Evolutionary conservation across 2,113 vertebrate species (phyloP).

Genomic region (Seriola quinqueradiata): DNA sequence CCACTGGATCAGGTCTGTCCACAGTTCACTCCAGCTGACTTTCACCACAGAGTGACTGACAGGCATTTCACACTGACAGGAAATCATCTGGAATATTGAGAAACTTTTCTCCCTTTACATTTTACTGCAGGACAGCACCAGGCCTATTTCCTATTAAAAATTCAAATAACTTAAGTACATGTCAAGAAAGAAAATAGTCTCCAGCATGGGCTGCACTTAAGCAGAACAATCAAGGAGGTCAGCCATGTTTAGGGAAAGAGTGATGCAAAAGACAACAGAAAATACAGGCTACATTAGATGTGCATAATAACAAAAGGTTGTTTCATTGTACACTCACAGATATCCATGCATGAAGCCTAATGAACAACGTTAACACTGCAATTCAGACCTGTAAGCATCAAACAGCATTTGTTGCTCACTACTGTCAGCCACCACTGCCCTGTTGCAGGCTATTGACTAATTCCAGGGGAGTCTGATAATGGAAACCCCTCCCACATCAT

Average conservation of each 20-base stretch:
- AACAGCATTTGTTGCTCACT: not conserved
- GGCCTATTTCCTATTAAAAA: not conserved
- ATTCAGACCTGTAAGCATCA: not conserved
- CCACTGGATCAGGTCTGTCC: conserved; percentile 51
- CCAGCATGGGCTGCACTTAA: conserved; percentile 42
- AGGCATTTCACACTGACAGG: not conserved
- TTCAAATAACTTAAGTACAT: not conserved
- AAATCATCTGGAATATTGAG: not conserved
- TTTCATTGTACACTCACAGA: not conserved
- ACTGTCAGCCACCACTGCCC: conserved; percentile 7
- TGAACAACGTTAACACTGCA: not conserved
- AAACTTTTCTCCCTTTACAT: not conserved
- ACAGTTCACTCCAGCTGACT: conserved; percentile 7
- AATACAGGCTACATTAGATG: not conserved
- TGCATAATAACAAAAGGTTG: not conserved
- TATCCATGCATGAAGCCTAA: not conserved
- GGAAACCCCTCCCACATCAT: conserved; percentile 61
- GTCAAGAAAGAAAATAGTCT: not conserved
- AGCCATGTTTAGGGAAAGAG: not conserved
- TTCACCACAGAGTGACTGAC: not conserved
- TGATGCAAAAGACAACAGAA: conserved; percentile 46
- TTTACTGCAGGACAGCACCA: not conserved
- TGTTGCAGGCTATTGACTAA: conserved; percentile 43
- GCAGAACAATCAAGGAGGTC: conserved; percentile 16
- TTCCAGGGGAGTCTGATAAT: conserved; percentile 49